Base-by-base conservation (phyloP, 1,140 invertebrate species). In the Centruroides sculpturatus region DNA sequence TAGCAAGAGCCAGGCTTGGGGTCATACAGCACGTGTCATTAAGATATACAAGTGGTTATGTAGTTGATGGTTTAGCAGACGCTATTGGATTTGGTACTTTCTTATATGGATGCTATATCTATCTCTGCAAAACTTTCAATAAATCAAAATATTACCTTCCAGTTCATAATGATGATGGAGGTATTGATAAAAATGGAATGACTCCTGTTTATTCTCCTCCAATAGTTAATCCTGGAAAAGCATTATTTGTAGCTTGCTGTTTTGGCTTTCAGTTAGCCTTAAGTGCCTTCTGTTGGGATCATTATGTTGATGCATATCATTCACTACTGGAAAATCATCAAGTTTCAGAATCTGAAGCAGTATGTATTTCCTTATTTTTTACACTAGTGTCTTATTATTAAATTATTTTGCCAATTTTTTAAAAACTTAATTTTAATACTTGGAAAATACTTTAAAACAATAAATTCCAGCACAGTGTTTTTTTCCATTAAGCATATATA, bases 221-320 rank as follows among this genome's bases (percentile, higher is more conserved):
- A 41, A 41, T 41, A 41, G 41, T 41, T 41, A 41, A 41, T 41
- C 41, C 41, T 6, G 35, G 80, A 50, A 80, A 81, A 67, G 79
- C 85, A 9, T 73, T 81, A 1, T 77, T 80, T 63, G 83, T 84
- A 56, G 72, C 86, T 36, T 70, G 81, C 12, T 77, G 83, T 64
- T 82, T 86, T 60, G 79, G 79, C 13, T 79, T 83, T 4, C 85
- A 87, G 68, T 74, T 87, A 64, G 67, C 85, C 41, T 68, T 87
- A 1, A 84, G 83, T 56, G 87, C 85, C 6, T 74, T 82, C 62
- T 81, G 81, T 4, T 89, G 86, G 86, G 88, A 89, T 75, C 79
- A 85, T 10, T 87, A 87, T 62, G 86, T 89, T 66, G 81, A 81
- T 55, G 70, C 85, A 1, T 89, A 88, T 69, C 85, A 87, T 66